Evolutionary conservation across 2,888 invertebrate genomes (phyloP), one percentile per base, ranked within the genome.

Genomic region (Polyommatus iphigenia): DNA sequence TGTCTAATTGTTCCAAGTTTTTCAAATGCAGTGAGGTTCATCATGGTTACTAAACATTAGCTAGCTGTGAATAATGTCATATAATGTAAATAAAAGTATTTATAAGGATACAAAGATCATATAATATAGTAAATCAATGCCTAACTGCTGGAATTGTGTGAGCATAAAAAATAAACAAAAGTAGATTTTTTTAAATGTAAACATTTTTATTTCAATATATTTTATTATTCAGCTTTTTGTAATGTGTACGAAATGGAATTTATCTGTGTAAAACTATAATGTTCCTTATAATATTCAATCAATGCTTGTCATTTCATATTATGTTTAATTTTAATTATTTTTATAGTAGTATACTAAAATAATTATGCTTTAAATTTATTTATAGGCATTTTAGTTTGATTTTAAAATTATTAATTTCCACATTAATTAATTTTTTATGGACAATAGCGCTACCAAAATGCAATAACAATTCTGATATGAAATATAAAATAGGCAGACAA

Each of bases 31-130:
- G 24, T 24, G 4, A 62, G 59, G 8, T 59, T 59, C 10, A 10
- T 20, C 13, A 62, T 62, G 62, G 62, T 62, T 62, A 62, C 62
- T 62, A 62, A 62, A 62, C 62, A 10, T 62, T 62, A 62, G 62
- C 13, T 62, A 24, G 1, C 0, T 62, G 62, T 62, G 59, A 59
- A 59, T 59, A 59, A 59, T 59, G 59, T 59, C 59, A 24, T 62
- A 62, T 24, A 62, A 62, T 62, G 62, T 62, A 62, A 62, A 62
- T 62, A 62, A 62, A 24, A 62, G 20, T 59, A 62, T 8, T 62
- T 62, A 2, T 59, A 20, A 59, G 24, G 3, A 62, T 24, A 62
- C 24, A 24, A 62, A 24, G 10, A 62, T 62, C 62, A 62, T 24
- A 62, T 4, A 18, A 24, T 24, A 24, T 62, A 20, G 62, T 62